phyloP scores from a whole-genome alignment of 2,888 invertebrate genomes.

The Acleris cristana region DNA sequence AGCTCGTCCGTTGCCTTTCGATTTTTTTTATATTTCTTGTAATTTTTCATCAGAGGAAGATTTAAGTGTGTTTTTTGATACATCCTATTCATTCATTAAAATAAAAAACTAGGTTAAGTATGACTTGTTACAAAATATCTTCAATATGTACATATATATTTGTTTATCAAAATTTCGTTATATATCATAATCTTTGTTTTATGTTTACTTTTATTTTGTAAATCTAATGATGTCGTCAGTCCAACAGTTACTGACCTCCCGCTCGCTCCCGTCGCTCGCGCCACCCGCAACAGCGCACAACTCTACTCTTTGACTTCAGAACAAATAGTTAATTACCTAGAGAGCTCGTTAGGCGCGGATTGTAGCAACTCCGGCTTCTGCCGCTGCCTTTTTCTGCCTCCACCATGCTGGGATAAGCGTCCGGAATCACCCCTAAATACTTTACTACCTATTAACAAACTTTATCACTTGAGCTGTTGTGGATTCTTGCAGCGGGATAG shows the following conservation, averaged over 20 bases:
- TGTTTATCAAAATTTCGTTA: too few relatives aligned
- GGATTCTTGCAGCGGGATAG: not conserved
- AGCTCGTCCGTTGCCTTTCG: too few relatives aligned
- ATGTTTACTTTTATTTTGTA: too few relatives aligned
- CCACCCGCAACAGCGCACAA: conserved; percentile 53
- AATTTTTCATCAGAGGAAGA: too few relatives aligned
- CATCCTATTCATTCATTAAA: too few relatives aligned
- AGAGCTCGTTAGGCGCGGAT: conserved; percentile 77
- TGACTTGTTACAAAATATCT: too few relatives aligned
- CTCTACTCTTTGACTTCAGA: conserved; percentile 73
- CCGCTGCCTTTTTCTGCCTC: conserved; percentile 50
- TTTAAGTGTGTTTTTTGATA: too few relatives aligned
- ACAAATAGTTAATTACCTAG: conserved; percentile 80
- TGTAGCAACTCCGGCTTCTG: conserved; percentile 58
- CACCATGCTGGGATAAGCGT: conserved; percentile 29
- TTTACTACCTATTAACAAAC: not conserved
- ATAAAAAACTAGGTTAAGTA: too few relatives aligned
- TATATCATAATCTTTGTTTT: too few relatives aligned
- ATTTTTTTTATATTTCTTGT: too few relatives aligned
- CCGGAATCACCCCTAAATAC: conserved; percentile 10
- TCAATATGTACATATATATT: too few relatives aligned
- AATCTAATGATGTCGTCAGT: too few relatives aligned
- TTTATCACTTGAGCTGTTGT: conserved; percentile 10
- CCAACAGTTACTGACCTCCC: not conserved
- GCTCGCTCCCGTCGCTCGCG: conserved; percentile 40